phyloP scores from a whole-genome alignment of 2,888 invertebrate genomes.

The Nebria brevicollis region DNA sequence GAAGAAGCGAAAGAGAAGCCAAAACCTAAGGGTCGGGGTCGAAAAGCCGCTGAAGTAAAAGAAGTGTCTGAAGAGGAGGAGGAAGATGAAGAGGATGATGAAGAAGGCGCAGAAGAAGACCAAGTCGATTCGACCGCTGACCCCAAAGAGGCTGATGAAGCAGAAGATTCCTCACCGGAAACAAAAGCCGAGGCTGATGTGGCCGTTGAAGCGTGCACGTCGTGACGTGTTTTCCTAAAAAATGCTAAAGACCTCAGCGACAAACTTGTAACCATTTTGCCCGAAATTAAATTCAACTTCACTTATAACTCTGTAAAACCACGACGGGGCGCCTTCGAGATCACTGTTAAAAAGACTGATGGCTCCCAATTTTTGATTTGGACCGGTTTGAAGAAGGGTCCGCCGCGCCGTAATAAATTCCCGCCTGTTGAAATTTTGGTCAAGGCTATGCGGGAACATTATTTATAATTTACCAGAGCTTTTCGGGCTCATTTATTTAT shows the following conservation, averaged over 20 bases:
- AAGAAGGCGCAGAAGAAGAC: slow-evolving; percentile 7
- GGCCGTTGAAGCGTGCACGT: slow-evolving; percentile 31
- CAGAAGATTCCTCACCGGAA: not conserved
- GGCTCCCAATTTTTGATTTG: slow-evolving; percentile 15
- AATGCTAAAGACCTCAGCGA: slow-evolving; percentile 33
- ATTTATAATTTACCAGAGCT: not conserved
- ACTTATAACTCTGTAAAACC: slow-evolving; percentile 8
- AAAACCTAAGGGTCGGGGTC: slow-evolving; percentile 6
- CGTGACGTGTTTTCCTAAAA: slow-evolving; percentile 44
- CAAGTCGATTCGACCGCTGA: slow-evolving; percentile 22
- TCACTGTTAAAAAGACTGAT: slow-evolving; percentile 18
- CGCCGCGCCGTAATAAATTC: slow-evolving; percentile 33
- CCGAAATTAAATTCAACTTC: slow-evolving; percentile 21
- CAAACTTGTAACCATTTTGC: slow-evolving; percentile 6
- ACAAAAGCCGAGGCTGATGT: slow-evolving; percentile 12
- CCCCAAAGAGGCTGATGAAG: slow-evolving; percentile 5
- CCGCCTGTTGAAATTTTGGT: slow-evolving; percentile 15
- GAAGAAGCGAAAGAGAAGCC: slow-evolving; percentile 18
- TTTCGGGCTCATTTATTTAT: not conserved
- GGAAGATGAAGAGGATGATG: slow-evolving; percentile 8
- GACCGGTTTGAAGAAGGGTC: slow-evolving; percentile 32
- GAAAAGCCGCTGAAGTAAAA: not conserved
- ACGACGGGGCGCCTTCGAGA: slow-evolving; percentile 32
- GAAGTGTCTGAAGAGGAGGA: slow-evolving; percentile 17
- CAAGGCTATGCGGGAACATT: slow-evolving; percentile 1